Percentiles rank a stretch among this genome's conserved stretches.
Conservation (phyloP, 2,797 vertebrate genomes). For the Halcyon chelicuti region DNA sequence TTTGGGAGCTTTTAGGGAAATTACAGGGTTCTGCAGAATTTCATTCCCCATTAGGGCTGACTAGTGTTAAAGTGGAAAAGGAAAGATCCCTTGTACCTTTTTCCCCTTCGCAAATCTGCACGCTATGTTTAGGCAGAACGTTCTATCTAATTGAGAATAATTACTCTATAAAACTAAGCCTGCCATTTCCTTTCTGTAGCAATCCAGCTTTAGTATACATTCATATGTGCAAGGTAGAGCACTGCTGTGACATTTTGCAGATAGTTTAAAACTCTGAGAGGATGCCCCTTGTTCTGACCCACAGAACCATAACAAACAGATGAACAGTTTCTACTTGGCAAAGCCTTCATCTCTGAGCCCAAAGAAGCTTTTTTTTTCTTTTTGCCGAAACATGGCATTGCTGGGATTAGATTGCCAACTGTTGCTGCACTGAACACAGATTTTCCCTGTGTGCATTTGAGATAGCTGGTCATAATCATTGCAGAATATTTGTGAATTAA, state of each 20-base stretch:
- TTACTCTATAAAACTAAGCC: constrained; percentile 4
- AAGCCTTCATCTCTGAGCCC: background rate
- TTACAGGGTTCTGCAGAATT: constrained; percentile 75
- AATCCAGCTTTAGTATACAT: background rate
- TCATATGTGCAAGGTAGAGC: background rate
- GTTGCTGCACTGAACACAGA: background rate
- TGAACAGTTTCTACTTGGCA: background rate
- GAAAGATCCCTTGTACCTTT: constrained; percentile 50
- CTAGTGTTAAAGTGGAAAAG: constrained; percentile 59
- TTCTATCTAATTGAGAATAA: constrained; percentile 38
- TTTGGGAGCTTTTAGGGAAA: constrained; percentile 78
- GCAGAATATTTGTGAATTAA: background rate
- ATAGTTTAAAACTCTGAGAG: background rate
- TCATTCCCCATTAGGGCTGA: constrained; percentile 69
- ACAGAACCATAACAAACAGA: background rate
- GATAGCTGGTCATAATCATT: background rate
- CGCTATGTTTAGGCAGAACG: constrained; percentile 2
- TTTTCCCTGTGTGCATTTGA: background rate
- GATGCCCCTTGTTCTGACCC: background rate
- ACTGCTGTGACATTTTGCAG: background rate
- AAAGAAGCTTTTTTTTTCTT: background rate
- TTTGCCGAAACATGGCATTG: background rate
- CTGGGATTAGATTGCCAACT: background rate
- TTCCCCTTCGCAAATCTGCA: background rate
- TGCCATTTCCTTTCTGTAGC: background rate